Conservation (phyloP, 1,140 invertebrate species). For the Diabrotica virgifera region DNA sequence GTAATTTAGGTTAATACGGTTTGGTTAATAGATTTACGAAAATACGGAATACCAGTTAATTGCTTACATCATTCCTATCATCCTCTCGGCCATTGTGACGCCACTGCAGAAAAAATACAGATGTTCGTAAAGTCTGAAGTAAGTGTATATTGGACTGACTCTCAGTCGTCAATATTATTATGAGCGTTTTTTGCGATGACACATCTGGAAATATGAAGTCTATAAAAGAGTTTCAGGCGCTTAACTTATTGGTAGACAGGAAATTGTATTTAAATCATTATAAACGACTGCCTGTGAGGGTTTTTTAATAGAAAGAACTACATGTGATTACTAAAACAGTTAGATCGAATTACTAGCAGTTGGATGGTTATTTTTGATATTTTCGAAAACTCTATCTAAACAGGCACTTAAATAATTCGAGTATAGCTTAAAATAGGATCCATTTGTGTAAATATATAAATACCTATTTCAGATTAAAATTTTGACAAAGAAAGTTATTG, state of each 20-base stretch:
- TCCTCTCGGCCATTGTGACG: background rate
- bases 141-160: conserved; percentile 15
- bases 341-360: conserved; percentile 5
- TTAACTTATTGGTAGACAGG: conserved; percentile 17
- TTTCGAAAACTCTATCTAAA: background rate
- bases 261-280: conserved; percentile 25
- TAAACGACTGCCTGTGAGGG: conserved; percentile 14
- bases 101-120: conserved; percentile 10
- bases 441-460: no score
- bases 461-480: no score
- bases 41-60: no score
- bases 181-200: conserved; percentile 14
- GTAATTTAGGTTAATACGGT: no score
- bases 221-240: conserved; percentile 5
- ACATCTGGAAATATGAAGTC: conserved; percentile 19
- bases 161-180: conserved; percentile 18
- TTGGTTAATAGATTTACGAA: no score
- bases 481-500: no score
- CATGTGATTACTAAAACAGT: conserved; percentile 10
- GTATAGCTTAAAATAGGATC: no score
- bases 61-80: no score
- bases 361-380: background rate
- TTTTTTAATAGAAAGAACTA: conserved; percentile 7
- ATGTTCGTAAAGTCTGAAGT: conserved; percentile 12
- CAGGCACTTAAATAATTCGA: no score